Percentiles rank a stretch among this genome's conserved stretches.
phyloP scores from a whole-genome alignment of 2,113 vertebrate species.

The Microcebus tavaratra region DNA sequence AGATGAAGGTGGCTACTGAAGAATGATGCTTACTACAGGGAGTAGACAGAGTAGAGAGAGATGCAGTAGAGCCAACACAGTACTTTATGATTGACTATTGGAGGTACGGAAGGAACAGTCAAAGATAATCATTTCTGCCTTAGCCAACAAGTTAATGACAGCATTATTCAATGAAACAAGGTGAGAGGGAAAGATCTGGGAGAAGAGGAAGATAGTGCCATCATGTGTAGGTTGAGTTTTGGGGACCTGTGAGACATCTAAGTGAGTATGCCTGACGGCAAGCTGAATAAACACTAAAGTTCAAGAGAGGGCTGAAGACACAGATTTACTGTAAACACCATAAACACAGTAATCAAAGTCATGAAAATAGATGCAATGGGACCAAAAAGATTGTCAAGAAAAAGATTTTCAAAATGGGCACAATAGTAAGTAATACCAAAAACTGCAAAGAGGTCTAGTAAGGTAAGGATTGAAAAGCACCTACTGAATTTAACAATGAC shows the following conservation, averaged over 20 bases:
- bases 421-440: background rate
- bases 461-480: background rate
- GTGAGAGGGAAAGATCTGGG: background rate
- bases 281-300: background rate
- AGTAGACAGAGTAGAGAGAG: background rate
- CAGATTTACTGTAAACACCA: background rate
- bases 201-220: background rate
- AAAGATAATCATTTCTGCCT: background rate
- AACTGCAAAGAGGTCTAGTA: background rate
- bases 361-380: background rate
- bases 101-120: background rate
- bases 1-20: background rate
- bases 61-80: background rate
- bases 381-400: background rate
- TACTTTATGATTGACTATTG: background rate
- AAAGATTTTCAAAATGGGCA: background rate
- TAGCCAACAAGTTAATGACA: background rate
- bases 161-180: background rate
- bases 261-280: background rate
- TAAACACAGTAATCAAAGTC: background rate
- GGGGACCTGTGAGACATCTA: background rate
- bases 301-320: constrained; percentile 5
- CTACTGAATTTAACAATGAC: background rate
- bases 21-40: background rate
- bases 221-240: background rate